phyloP scores from a whole-genome alignment of 2,888 invertebrate genomes.

The Amblyjoppa proteus region DNA sequence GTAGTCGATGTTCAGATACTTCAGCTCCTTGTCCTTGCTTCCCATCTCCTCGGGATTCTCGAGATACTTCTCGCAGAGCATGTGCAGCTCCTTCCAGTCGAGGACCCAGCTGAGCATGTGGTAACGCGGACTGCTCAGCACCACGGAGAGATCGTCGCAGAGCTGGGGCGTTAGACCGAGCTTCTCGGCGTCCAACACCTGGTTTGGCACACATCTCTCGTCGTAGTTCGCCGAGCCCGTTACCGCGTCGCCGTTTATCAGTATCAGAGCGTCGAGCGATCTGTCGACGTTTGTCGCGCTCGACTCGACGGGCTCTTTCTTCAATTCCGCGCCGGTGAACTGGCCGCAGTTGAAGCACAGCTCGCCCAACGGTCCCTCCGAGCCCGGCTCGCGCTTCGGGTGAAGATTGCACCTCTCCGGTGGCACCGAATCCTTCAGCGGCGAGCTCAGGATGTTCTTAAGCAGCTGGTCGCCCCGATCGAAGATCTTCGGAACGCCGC shows the following conservation, averaged over 20 bases:
- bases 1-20: constrained; percentile 91
- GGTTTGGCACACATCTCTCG: constrained; percentile 87
- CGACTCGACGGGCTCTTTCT: constrained; percentile 67
- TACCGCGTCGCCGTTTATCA: constrained; percentile 86
- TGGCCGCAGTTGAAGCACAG: constrained; percentile 80
- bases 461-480: constrained; percentile 77
- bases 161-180: constrained; percentile 89
- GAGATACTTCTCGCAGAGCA: constrained; percentile 87
- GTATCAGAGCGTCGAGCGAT: constrained; percentile 85
- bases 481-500: constrained; percentile 73
- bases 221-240: constrained; percentile 88
- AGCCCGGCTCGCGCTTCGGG: constrained; percentile 69
- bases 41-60: constrained; percentile 88
- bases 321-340: constrained; percentile 73
- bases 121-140: constrained; percentile 90
- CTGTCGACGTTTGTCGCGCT: constrained; percentile 84
- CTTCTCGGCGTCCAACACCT: constrained; percentile 88
- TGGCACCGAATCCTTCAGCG: constrained; percentile 70
- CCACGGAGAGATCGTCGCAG: constrained; percentile 90
- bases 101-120: constrained; percentile 91
- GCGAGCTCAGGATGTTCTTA: constrained; percentile 76
- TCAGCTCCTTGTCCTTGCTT: constrained; percentile 90
- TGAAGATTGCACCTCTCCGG: constrained; percentile 73
- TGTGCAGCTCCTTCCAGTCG: constrained; percentile 87
- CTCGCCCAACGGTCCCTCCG: constrained; percentile 72